Percentiles rank a stretch among this genome's conserved stretches.
phyloP scores from a whole-genome alignment of 2,113 vertebrate species.

The Chaenogobius annularis region DNA sequence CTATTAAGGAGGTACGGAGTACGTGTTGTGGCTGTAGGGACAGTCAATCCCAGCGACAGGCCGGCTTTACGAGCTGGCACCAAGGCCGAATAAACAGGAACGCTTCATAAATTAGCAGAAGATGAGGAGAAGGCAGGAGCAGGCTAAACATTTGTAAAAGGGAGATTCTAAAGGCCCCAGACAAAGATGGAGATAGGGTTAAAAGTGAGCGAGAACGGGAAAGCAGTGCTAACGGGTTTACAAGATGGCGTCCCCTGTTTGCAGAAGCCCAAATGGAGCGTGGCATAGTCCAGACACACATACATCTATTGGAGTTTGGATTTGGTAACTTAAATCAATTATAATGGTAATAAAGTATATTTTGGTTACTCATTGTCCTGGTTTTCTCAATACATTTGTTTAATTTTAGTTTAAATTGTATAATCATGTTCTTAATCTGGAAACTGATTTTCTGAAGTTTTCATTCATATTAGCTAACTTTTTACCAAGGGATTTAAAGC shows the following conservation, averaged over 20 bases:
- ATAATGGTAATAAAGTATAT: neutral
- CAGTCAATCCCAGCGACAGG: conserved; percentile 25
- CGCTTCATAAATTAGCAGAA: conserved; percentile 21
- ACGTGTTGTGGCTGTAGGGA: conserved; percentile 23
- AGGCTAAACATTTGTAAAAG: neutral
- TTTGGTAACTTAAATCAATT: neutral
- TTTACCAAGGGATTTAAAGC: neutral
- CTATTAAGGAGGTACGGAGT: conserved; percentile 20
- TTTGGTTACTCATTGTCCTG: neutral
- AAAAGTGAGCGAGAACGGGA: conserved; percentile 23
- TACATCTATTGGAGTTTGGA: neutral
- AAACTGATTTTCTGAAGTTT: neutral
- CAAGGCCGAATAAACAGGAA: conserved; percentile 29
- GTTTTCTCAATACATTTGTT: neutral
- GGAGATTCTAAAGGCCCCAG: neutral
- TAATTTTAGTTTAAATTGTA: neutral
- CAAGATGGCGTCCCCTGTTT: conserved; percentile 46
- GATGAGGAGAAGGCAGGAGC: neutral
- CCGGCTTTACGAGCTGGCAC: conserved; percentile 34
- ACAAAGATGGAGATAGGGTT: conserved; percentile 35
- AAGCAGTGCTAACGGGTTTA: conserved; percentile 43
- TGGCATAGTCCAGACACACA: neutral
- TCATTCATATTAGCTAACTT: neutral
- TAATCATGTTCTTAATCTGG: neutral
- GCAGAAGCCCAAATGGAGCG: conserved; percentile 29